These are phyloP conservation scores for Lates japonicus DNA, from an alignment of 2,797 vertebrate genomes.

Conservation along the genomic window DNA sequence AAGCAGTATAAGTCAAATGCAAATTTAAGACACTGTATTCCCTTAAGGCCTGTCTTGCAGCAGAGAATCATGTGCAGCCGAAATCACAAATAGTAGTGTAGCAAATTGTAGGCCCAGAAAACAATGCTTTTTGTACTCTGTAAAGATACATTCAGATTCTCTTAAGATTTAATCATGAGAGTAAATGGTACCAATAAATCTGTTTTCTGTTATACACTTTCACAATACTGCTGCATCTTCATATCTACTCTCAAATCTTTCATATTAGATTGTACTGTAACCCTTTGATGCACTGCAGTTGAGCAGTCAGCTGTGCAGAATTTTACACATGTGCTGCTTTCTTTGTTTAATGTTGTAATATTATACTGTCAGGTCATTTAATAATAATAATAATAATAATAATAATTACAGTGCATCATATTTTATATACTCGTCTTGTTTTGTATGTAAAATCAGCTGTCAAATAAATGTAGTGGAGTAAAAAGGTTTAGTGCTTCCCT, in stretches of 20 bases:
- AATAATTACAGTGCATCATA: no score
- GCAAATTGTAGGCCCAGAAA: not conserved
- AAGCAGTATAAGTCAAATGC: not conserved
- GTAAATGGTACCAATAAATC: not conserved
- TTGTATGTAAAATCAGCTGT: not conserved
- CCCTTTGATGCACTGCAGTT: not conserved
- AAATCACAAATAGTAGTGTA: not conserved
- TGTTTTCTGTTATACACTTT: slow-evolving; percentile 14
- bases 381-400: no score
- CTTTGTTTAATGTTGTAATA: not conserved
- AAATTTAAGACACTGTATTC: not conserved
- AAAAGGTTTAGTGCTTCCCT: not conserved
- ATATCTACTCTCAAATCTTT: slow-evolving; percentile 12
- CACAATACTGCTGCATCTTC: not conserved
- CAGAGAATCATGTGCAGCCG: not conserved
- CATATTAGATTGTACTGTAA: not conserved
- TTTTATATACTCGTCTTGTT: not conserved
- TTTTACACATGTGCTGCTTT: not conserved
- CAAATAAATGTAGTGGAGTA: not conserved
- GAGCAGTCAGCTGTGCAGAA: not conserved
- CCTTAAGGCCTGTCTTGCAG: not conserved
- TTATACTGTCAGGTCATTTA: no score
- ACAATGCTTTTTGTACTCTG: not conserved
- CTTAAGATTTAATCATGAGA: not conserved
- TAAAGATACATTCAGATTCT: slow-evolving; percentile 12